phyloP scores from a whole-genome alignment of 2,797 vertebrate genomes.

The Setipinna tenuifilis region DNA sequence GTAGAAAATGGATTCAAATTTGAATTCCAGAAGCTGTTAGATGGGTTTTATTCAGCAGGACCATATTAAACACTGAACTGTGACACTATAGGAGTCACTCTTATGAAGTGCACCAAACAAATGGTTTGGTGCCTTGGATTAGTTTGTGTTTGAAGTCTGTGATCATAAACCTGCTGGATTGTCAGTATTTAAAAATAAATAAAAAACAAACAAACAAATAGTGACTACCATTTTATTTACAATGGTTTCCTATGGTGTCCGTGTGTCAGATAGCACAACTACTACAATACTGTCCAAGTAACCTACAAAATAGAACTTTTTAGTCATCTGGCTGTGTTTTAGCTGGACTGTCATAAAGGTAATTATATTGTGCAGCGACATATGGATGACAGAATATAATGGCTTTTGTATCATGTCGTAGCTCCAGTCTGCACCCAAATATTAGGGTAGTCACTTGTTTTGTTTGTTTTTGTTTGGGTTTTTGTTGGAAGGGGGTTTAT shows the following conservation, averaged over 20 bases:
- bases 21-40: neutral
- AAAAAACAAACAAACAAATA: too few relatives aligned
- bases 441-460: slow-evolving; percentile 7
- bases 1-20: slow-evolving; percentile 35
- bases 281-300: neutral
- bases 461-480: neutral
- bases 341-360: neutral
- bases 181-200: slow-evolving; percentile 4
- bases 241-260: neutral
- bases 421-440: neutral
- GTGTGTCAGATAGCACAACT: slow-evolving; percentile 8
- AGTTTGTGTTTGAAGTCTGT: slow-evolving; percentile 33
- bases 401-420: neutral
- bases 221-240: neutral
- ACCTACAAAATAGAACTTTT: too few relatives aligned
- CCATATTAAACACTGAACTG: neutral
- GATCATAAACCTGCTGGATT: slow-evolving; percentile 19
- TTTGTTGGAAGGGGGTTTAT: neutral
- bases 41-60: neutral
- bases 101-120: neutral
- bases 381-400: neutral
- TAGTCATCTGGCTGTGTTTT: too few relatives aligned
- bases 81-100: neutral
- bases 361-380: neutral
- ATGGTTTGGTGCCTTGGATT: neutral